These are phyloP conservation scores for Antechinus stuartii DNA, from an alignment of 2,113 vertebrate species.

Conservation along the genomic window DNA sequence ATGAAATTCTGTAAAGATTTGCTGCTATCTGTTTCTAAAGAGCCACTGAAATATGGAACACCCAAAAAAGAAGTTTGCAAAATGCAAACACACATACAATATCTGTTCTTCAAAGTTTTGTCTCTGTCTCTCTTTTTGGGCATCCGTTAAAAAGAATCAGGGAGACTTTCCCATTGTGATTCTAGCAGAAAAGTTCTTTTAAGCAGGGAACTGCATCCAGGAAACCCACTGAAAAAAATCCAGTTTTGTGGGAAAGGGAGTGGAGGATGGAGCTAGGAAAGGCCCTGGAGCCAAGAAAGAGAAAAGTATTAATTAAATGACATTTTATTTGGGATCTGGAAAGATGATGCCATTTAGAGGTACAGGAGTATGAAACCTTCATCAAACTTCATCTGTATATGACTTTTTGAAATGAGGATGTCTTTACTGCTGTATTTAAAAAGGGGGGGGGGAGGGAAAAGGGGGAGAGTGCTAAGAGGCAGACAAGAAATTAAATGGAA, in stretches of 20 bases:
- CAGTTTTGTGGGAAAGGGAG: constrained; percentile 3
- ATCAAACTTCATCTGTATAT: not conserved
- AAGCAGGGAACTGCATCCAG: constrained; percentile 47
- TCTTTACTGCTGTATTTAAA: not conserved
- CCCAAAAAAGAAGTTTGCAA: not conserved
- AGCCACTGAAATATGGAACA: constrained; percentile 38
- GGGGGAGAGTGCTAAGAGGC: not conserved
- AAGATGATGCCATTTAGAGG: not conserved
- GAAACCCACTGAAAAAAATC: constrained; percentile 50
- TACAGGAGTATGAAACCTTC: not conserved
- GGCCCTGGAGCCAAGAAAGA: not conserved
- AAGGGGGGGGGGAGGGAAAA: not conserved
- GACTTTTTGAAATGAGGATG: not conserved
- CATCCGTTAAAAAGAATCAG: not conserved
- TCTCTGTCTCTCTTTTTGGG: not conserved
- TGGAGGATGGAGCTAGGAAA: constrained; percentile 24
- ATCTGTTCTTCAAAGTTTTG: not conserved
- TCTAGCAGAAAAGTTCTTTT: constrained; percentile 70
- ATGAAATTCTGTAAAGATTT: not conserved
- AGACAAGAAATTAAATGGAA: constrained; percentile 17
- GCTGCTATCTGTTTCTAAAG: constrained; percentile 9
- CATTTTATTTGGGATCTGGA: not conserved
- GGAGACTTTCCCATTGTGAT: constrained; percentile 34
- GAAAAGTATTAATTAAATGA: not conserved
- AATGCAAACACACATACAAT: not conserved